phyloP scores from a whole-genome alignment of 2,797 vertebrate species.

The Microhierax caerulescens region DNA sequence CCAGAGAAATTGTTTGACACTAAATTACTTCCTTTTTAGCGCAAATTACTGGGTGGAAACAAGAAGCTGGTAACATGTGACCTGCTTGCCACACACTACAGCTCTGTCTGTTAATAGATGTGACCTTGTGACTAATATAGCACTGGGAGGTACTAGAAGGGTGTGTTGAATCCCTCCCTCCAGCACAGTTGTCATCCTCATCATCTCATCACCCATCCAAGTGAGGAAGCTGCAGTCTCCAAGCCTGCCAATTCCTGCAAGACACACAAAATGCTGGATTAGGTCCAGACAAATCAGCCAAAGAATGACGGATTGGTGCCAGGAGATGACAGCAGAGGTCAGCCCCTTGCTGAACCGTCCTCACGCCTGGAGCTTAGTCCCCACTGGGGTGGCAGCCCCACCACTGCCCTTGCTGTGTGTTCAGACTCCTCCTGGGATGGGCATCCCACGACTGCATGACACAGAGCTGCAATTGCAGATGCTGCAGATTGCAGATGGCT shows the following conservation, averaged over 20 bases:
- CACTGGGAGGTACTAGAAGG: not conserved
- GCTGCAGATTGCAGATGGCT: not conserved
- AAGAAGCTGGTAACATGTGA: not conserved
- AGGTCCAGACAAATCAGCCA: not conserved
- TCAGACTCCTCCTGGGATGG: not conserved
- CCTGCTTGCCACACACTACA: not conserved
- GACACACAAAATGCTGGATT: not conserved
- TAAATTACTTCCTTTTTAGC: not conserved
- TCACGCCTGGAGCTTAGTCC: rapidly evolving
- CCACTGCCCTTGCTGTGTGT: not conserved
- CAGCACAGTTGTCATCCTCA: not conserved
- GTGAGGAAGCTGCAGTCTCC: not conserved
- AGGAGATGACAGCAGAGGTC: not conserved
- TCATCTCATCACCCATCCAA: not conserved
- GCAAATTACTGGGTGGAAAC: slow-evolving; percentile 13
- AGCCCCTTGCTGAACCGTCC: not conserved
- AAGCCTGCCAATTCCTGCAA: not conserved
- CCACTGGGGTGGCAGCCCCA: not conserved
- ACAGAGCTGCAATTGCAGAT: not conserved
- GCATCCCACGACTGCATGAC: rapidly evolving
- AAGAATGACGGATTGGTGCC: not conserved
- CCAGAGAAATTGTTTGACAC: not conserved
- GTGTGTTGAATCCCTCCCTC: not conserved
- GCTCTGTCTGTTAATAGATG: not conserved
- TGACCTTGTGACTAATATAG: slow-evolving; percentile 20